Percentiles rank a stretch among this genome's conserved stretches.
Conservation (phyloP, 92 coral and sea anemone species). For the Pocillopora meandrina region DNA sequence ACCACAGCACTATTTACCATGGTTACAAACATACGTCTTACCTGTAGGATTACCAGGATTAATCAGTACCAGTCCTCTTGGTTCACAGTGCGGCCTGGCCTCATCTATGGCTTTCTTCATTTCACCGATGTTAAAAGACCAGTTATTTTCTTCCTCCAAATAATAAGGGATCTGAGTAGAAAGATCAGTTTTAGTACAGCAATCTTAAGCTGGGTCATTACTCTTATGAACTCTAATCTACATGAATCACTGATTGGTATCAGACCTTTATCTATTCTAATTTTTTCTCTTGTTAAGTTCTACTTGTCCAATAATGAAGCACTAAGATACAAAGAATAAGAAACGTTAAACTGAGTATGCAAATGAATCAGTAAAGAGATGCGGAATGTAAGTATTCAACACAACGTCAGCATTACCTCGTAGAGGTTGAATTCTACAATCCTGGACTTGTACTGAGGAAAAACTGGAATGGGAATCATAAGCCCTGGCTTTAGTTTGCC, state of each 20-base stretch:
- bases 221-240: too few relatives aligned
- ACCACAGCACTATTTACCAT: too few relatives aligned
- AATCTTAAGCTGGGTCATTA: too few relatives aligned
- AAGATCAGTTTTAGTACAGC: not conserved
- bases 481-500: conserved; percentile 60
- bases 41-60: conserved; percentile 93
- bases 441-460: conserved; percentile 54
- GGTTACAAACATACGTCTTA: conserved; percentile 7
- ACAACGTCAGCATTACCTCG: conserved; percentile 25
- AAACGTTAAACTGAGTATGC: not conserved
- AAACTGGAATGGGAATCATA: conserved; percentile 69
- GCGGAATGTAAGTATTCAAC: too few relatives aligned
- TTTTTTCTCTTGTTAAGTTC: too few relatives aligned
- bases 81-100: conserved; percentile 73
- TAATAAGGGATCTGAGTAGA: conserved; percentile 65
- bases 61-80: conserved; percentile 71
- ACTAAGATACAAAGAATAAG: not conserved
- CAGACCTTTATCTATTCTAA: too few relatives aligned
- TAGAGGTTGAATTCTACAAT: conserved; percentile 51
- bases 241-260: too few relatives aligned
- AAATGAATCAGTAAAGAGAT: too few relatives aligned
- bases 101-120: conserved; percentile 68
- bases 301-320: too few relatives aligned
- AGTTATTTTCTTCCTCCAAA: conserved; percentile 82
- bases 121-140: conserved; percentile 73